Conservation (phyloP, 2,797 vertebrate genomes). For the Morus bassanus region DNA sequence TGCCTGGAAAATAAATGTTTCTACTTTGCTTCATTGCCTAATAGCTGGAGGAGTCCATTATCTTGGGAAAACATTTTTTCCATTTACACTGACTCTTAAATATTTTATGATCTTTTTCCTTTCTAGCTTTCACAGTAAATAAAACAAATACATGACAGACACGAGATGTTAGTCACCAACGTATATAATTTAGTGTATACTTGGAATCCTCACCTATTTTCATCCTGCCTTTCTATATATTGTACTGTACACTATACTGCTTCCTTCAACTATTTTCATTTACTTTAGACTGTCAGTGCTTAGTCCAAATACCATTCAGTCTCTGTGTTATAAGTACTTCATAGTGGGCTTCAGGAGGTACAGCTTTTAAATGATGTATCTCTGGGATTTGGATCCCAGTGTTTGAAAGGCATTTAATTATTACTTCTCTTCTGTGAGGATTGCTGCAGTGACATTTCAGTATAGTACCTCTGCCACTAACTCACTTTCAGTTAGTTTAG, state of each 20-base stretch:
- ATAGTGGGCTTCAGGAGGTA: background rate
- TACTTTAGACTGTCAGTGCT: background rate
- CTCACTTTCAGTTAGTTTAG: background rate
- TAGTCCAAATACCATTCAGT: background rate
- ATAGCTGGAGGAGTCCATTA: constrained; percentile 52
- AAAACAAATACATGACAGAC: background rate
- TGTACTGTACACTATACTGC: background rate
- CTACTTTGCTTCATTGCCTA: constrained; percentile 41
- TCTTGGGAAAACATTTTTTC: constrained; percentile 24
- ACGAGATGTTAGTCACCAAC: background rate
- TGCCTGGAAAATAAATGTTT: constrained; percentile 37
- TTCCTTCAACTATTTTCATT: background rate
- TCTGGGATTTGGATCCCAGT: background rate
- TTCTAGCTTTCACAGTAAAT: constrained; percentile 32
- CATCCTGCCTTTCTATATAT: background rate
- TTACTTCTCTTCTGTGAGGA: background rate
- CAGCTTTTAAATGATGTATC: background rate
- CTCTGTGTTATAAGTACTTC: background rate
- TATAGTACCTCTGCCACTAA: background rate
- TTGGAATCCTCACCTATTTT: background rate
- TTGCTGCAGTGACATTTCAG: background rate
- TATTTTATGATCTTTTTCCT: constrained; percentile 49
- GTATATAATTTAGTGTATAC: background rate
- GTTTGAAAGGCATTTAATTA: background rate
- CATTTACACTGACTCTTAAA: constrained; percentile 28